Evolutionary conservation across 1,140 invertebrate genomes (phyloP).

Genomic region (Nephila pilipes): DNA sequence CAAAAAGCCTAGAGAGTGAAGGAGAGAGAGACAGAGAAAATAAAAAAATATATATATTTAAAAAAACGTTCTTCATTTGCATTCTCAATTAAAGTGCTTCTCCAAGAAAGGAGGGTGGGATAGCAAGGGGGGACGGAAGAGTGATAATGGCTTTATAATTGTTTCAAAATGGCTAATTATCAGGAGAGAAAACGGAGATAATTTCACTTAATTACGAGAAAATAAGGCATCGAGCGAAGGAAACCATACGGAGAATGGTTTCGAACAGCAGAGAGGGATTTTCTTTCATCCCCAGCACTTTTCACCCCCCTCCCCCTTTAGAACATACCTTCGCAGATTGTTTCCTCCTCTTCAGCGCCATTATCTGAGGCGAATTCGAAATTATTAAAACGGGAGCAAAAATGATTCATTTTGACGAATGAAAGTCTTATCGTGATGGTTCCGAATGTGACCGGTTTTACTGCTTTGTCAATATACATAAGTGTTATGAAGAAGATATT

Average conservation of each 20-base stretch:
- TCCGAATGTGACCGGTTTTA: background rate
- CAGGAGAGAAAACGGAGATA: slow-evolving; percentile 22
- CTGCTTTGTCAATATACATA: no score
- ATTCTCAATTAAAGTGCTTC: slow-evolving; percentile 23
- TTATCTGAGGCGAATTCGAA: background rate
- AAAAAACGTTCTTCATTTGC: background rate
- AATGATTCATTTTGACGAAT: background rate
- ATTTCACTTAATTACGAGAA: slow-evolving; percentile 10
- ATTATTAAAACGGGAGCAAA: background rate
- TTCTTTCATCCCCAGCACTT: background rate
- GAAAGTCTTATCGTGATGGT: background rate
- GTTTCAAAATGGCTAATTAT: slow-evolving; percentile 40
- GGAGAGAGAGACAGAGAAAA: no score
- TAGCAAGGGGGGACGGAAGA: background rate
- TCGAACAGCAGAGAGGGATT: background rate
- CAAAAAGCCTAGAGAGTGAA: background rate
- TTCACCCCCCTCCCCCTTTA: background rate
- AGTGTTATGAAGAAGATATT: no score
- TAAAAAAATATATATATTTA: background rate
- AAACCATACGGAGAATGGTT: background rate
- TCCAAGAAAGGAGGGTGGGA: background rate
- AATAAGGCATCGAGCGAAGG: slow-evolving; percentile 6
- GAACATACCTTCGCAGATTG: no score
- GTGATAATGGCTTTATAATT: slow-evolving; percentile 34
- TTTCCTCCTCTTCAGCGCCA: background rate